Base-by-base conservation (phyloP, 2,797 vertebrate species). In the Acrossocheilus wenchowensis region DNA sequence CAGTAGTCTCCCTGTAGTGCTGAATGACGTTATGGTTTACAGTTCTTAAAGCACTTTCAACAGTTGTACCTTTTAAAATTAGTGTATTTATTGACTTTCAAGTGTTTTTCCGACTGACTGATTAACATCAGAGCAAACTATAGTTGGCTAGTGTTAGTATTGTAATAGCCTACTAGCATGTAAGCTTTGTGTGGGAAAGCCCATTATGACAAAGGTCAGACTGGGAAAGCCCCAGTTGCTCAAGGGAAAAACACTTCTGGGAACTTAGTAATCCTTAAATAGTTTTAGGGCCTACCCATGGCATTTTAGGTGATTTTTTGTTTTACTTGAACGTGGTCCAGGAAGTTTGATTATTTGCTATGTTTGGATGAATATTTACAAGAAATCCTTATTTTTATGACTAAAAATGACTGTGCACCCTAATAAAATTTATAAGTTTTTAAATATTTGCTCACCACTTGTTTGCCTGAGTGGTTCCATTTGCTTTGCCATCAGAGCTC, bases 161-260 rank as follows among this genome's bases (percentile, higher is more conserved):
- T 66, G 68, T 14, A 77, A 8, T 36, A 17, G 43, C 60, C 43
- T 48, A 36, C 26, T 36, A 69, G 34, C 60, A 82, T 66, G 19
- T 6, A 17, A 23, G 50, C 52, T 52, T 81, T 48, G 39, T 73
- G 77, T 84, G 68, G 74, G 57, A 54, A 80, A 45, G 21, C n/a
- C 66, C n/a, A 54, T 52, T 64, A 71, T 68, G 36, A 57, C 68
- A 83, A 78, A 78, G 66, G 75, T 89, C 86, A 74, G 83, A 85
- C 41, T 80, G 81, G 83, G 75, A 87, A 87, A 86, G 69, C 69
- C 86, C 80, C 74, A 75, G n/a, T 80, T 79, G 60, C 41, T 71
- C 62, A 64, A 50, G 81, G 62, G 83, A 78, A 72, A 54, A 74
- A 39, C 66, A 73, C 80, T 39, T 84, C 34, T 43, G 52, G 68